Percentiles rank a stretch among this genome's conserved stretches.
Conservation (phyloP, 2,113 vertebrate genomes). For the Guaruba guarouba region DNA sequence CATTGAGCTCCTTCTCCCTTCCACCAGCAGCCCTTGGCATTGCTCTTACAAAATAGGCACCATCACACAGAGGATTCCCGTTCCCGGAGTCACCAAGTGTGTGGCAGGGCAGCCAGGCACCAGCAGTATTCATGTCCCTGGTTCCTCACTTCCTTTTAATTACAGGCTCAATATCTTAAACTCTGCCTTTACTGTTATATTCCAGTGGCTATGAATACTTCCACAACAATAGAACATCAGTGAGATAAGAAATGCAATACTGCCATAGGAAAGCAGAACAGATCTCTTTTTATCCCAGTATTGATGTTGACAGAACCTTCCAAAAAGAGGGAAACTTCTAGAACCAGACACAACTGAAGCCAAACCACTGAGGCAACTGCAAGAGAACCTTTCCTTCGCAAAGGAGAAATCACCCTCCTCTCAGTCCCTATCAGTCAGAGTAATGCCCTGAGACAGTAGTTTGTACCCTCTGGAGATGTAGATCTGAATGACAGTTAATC, state of each 20-base stretch:
- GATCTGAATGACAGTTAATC: not conserved
- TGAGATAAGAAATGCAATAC: not conserved
- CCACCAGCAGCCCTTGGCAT: not conserved
- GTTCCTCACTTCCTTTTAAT: not conserved
- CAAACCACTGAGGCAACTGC: not conserved
- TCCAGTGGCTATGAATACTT: not conserved
- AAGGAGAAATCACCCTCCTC: not conserved
- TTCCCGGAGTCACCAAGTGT: fast-evolving
- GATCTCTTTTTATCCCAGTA: not conserved
- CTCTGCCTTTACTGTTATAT: not conserved
- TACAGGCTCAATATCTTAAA: not conserved
- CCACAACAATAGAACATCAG: not conserved
- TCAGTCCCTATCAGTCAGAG: not conserved
- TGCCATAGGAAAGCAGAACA: not conserved
- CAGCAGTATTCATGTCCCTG: not conserved
- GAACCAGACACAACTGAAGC: not conserved
- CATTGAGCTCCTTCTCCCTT: not conserved
- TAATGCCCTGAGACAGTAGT: not conserved
- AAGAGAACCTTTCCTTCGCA: not conserved
- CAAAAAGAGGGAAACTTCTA: not conserved
- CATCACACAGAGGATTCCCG: fast-evolving
- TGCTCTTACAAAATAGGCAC: not conserved
- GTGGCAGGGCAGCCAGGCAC: not conserved
- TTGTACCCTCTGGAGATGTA: not conserved
- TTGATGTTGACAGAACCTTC: not conserved